phyloP scores from a whole-genome alignment of 1,140 invertebrate species.

The Plutomurus gul region DNA sequence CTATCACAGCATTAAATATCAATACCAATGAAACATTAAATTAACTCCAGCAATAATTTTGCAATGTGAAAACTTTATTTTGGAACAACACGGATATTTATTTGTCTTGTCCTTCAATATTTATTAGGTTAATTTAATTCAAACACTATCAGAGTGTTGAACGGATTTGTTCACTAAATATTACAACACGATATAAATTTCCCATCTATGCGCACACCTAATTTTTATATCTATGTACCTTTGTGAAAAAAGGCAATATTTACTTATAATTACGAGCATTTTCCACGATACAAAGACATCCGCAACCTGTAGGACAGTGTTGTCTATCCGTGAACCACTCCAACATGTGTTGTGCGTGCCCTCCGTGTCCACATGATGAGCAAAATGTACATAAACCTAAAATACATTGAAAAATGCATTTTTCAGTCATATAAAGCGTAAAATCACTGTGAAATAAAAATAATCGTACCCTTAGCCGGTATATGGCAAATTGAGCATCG shows the following conservation, averaged over 20 bases:
- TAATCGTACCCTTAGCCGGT: slow-evolving; percentile 73
- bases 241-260: not conserved
- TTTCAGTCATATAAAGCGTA: not conserved
- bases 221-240: not conserved
- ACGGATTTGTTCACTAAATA: not conserved
- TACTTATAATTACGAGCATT: slow-evolving; percentile 31
- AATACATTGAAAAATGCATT: slow-evolving; percentile 40
- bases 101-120: too few species aligned
- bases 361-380: slow-evolving; percentile 85
- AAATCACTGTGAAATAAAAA: not conserved
- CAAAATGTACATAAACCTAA: slow-evolving; percentile 76
- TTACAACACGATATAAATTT: not conserved
- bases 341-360: slow-evolving; percentile 79
- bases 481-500: slow-evolving; percentile 83
- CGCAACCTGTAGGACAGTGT: slow-evolving; percentile 80
- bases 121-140: too few species aligned
- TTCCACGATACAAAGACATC: slow-evolving; percentile 75
- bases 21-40: too few species aligned
- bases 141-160: not conserved
- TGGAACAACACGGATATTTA: too few species aligned
- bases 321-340: slow-evolving; percentile 75
- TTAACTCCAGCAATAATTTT: too few species aligned
- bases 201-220: not conserved
- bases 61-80: too few species aligned
- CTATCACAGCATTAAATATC: too few species aligned